Evolutionary conservation across 2,888 invertebrate species (phyloP).

Genomic region (Drosophila kokeensis): DNA sequence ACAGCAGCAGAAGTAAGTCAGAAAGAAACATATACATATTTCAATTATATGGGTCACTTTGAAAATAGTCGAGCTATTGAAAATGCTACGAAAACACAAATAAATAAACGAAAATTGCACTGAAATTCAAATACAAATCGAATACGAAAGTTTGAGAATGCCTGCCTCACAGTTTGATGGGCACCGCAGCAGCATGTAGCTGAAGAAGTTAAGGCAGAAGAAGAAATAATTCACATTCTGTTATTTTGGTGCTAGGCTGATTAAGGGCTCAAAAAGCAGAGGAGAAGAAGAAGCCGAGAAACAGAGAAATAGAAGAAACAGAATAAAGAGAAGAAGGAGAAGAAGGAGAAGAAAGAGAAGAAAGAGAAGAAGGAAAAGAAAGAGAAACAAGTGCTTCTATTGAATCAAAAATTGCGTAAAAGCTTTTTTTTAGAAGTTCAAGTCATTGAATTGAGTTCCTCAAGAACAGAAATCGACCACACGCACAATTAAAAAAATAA

Average conservation of each 20-base stretch:
- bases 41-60: slow-evolving; percentile 26
- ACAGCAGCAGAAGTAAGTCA: slow-evolving; percentile 13
- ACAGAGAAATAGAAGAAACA: neutral
- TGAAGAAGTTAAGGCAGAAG: neutral
- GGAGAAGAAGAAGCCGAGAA: too few relatives aligned
- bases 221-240: neutral
- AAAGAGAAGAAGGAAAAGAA: neutral
- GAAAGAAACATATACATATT: neutral
- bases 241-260: slow-evolving; percentile 3
- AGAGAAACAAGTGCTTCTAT: slow-evolving; percentile 28
- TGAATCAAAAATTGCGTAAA: slow-evolving; percentile 47
- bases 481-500: slow-evolving; percentile 1
- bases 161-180: slow-evolving; percentile 15
- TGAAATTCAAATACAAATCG: slow-evolving; percentile 1
- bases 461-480: slow-evolving; percentile 33
- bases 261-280: slow-evolving; percentile 12
- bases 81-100: neutral
- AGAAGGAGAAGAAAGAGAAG: slow-evolving; percentile 2
- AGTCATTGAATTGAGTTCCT: slow-evolving; percentile 51
- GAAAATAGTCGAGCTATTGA: slow-evolving; percentile 4
- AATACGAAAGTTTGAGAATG: slow-evolving; percentile 6
- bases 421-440: slow-evolving; percentile 56
- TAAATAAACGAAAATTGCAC: slow-evolving; percentile 10
- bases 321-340: neutral
- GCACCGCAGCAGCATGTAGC: neutral